phyloP scores from a whole-genome alignment of 2,797 vertebrate genomes.

The Schizopygopsis pylzovi region DNA sequence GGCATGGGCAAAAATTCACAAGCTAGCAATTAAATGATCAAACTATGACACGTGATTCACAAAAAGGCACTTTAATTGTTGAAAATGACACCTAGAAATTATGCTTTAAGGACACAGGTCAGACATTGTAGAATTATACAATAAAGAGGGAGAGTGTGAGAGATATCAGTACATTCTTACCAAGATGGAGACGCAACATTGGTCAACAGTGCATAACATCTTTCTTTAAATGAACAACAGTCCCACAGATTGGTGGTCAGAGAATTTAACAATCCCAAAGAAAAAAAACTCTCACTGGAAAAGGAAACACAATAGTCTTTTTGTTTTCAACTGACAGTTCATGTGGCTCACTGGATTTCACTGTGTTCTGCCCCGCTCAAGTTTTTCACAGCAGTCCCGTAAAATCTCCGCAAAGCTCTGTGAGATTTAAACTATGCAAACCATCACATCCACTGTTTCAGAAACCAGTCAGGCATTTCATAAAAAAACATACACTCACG shows the following conservation, averaged over 20 bases:
- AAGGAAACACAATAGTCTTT: slow-evolving; percentile 57
- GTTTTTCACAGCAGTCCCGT: slow-evolving; percentile 37
- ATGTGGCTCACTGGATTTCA: slow-evolving; percentile 47
- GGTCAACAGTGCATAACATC: slow-evolving; percentile 62
- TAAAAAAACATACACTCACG: slow-evolving; percentile 27
- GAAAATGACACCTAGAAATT: slow-evolving; percentile 48
- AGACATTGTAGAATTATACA: slow-evolving; percentile 53
- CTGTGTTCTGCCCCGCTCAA: slow-evolving; percentile 34
- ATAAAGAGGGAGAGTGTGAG: slow-evolving; percentile 28
- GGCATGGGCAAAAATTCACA: slow-evolving; percentile 31
- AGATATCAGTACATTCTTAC: slow-evolving; percentile 57
- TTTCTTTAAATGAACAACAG: slow-evolving; percentile 51
- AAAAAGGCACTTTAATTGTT: slow-evolving; percentile 60
- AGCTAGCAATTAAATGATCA: slow-evolving; percentile 34
- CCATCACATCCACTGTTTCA: slow-evolving; percentile 27
- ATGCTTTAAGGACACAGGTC: slow-evolving; percentile 43
- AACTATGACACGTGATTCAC: neutral
- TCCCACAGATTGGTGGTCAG: slow-evolving; percentile 32
- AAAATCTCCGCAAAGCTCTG: neutral
- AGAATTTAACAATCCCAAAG: slow-evolving; percentile 43
- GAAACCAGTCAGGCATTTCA: slow-evolving; percentile 28
- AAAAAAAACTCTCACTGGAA: slow-evolving; percentile 30
- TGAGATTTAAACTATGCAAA: slow-evolving; percentile 36
- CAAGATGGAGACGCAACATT: slow-evolving; percentile 49
- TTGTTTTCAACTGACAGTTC: slow-evolving; percentile 48